A percentile compares a stretch with the other conserved stretches of the same genome.
Evolutionary conservation across 2,797 vertebrate species (phyloP).

Genomic region (Amphiprion clarkii): DNA sequence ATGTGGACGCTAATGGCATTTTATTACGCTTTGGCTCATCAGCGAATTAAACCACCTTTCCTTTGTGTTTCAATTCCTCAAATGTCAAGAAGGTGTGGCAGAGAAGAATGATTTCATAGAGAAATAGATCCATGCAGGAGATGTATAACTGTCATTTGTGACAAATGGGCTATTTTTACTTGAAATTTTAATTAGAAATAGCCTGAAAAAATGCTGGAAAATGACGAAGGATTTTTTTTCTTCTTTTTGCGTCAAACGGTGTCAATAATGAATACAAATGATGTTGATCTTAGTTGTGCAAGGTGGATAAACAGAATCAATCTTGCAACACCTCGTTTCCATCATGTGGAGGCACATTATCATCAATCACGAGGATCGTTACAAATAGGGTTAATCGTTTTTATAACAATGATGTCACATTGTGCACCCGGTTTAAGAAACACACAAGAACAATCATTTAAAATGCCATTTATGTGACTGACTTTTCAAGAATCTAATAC

Average conservation of each 20-base stretch:
- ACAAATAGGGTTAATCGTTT: background rate
- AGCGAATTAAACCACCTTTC: constrained; percentile 30
- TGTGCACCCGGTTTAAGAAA: constrained; percentile 28
- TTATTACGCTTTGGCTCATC: constrained; percentile 25
- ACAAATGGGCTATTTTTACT: constrained; percentile 19
- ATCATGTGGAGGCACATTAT: background rate
- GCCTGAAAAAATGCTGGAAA: background rate
- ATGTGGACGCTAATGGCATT: constrained; percentile 12
- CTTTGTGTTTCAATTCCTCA: constrained; percentile 33
- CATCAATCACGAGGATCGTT: background rate
- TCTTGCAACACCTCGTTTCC: background rate
- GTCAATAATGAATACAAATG: background rate
- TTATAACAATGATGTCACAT: constrained; percentile 9
- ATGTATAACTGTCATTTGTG: constrained; percentile 10
- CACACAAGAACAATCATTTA: constrained; percentile 60
- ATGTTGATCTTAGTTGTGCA: background rate
- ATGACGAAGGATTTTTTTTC: background rate
- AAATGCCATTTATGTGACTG: constrained; percentile 84
- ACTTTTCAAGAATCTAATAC: constrained; percentile 84
- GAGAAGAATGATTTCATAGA: constrained; percentile 24
- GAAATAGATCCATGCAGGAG: background rate
- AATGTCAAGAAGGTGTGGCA: constrained; percentile 22
- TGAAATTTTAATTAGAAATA: constrained; percentile 8
- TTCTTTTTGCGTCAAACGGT: background rate
- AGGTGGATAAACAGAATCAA: background rate